Evolutionary conservation across 2,888 invertebrate species (phyloP), one percentile per base, ranked within the genome.

Genomic region (Ichneumoninae sp.): DNA sequence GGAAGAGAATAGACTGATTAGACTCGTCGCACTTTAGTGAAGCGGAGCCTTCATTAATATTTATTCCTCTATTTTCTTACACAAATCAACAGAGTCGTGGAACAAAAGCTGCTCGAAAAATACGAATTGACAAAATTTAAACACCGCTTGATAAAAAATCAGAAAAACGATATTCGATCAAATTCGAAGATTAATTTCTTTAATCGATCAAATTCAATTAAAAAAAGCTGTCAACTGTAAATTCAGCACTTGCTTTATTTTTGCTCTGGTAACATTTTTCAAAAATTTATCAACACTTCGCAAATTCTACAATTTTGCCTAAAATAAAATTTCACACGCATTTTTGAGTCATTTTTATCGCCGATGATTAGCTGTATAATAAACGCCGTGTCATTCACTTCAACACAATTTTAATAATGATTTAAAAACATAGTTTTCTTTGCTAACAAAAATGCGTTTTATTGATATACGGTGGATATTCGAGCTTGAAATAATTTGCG

Each of bases 1-100:
- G 22, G 7, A 54, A 54, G 19, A 54, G 54, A 54, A 54, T 54
- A 22, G 54, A 54, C 54, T 54, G 54, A 22, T 54, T 54, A 54
- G 22, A 54, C 54, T 2, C 22, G 10, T 54, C 22, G 19, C 10
- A 54, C 54, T 54, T 54, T 22, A 6, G 22, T 22, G 54, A 54
- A 19, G 54, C 3, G 4, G 54, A 10, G 22, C 8, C 22, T 19
- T 22, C 19, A 54, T 54, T 54, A 22, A 54, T 54, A 54, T 54
- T 54, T 22, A 19, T 8, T 54, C 10, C 54, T 22, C 19, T 13
- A 54, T 54, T 54, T 22, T 54, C 54, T n/a, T 8, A 3, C 8
- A 54, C 8, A 22, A 54, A n/a, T 54, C 54, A 22, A 22, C 54
- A 16, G 22, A 10, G 10, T 54, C 54, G 7, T 3, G 8, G 6